Evolutionary conservation across 2,113 vertebrate species (phyloP).

Genomic region (Lanius collurio): DNA sequence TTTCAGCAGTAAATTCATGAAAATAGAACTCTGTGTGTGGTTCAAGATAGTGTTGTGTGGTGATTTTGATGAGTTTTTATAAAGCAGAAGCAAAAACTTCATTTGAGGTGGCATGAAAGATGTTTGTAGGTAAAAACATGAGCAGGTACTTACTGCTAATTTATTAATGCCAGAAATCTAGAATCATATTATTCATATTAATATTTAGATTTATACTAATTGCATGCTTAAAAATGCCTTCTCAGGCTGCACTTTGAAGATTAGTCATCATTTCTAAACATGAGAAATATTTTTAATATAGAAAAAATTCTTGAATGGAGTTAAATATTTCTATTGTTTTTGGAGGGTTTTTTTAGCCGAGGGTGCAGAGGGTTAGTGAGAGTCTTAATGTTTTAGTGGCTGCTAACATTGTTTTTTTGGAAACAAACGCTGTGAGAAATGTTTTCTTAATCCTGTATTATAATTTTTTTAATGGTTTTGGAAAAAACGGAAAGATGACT

Average conservation of each 20-base stretch:
- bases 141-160: neutral
- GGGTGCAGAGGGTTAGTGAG: neutral
- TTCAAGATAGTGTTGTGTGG: neutral
- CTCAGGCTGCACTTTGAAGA: neutral
- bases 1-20: neutral
- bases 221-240: neutral
- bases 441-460: neutral
- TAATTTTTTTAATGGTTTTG: neutral
- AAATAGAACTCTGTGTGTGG: neutral
- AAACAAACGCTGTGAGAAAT: neutral
- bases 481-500: neutral
- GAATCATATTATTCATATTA: neutral
- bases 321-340: neutral
- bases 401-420: neutral
- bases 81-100: neutral
- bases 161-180: neutral
- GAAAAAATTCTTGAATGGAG: neutral
- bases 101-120: neutral
- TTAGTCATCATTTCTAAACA: neutral
- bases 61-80: neutral
- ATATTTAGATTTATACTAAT: neutral
- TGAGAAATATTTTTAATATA: neutral
- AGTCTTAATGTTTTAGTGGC: neutral
- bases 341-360: neutral
- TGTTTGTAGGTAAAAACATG: neutral